Evolutionary conservation across 2,113 vertebrate genomes (phyloP).

Genomic region (Australoheros scitulus): DNA sequence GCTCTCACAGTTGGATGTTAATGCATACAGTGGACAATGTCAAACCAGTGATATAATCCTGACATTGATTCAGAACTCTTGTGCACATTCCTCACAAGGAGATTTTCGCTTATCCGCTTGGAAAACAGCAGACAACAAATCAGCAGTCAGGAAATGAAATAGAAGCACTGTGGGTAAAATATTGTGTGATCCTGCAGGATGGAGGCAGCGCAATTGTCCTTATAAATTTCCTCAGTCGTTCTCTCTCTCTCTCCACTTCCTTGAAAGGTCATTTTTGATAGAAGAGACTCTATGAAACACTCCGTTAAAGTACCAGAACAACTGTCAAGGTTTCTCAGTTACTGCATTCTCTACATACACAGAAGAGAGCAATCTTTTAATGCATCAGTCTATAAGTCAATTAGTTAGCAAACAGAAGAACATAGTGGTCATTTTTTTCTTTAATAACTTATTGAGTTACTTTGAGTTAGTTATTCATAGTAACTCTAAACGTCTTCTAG

Average conservation of each 20-base stretch:
- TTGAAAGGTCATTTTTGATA: slow-evolving; percentile 20
- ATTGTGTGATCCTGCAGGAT: slow-evolving; percentile 20
- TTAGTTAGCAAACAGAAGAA: neutral
- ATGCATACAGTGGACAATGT: neutral
- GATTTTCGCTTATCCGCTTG: slow-evolving; percentile 60
- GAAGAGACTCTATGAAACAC: neutral
- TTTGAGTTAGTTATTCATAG: neutral
- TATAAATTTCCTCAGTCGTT: slow-evolving; percentile 14
- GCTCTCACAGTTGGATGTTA: slow-evolving; percentile 20
- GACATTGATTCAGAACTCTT: slow-evolving; percentile 46
- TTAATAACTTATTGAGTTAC: rapidly evolving
- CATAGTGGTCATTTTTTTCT: neutral
- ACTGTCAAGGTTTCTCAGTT: neutral
- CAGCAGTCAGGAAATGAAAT: slow-evolving; percentile 63
- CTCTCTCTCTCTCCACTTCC: neutral
- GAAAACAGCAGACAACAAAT: slow-evolving; percentile 57
- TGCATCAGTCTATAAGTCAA: neutral
- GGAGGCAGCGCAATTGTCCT: slow-evolving; percentile 6
- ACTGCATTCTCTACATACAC: neutral
- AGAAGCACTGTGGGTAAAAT: slow-evolving; percentile 11
- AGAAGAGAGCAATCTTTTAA: neutral
- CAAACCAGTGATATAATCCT: slow-evolving; percentile 33
- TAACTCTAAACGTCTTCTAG: rapidly evolving
- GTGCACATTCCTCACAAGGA: slow-evolving; percentile 56
- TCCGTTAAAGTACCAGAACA: neutral